Base-by-base conservation (phyloP, 2,797 vertebrate genomes). In the Xenopus petersii region DNA sequence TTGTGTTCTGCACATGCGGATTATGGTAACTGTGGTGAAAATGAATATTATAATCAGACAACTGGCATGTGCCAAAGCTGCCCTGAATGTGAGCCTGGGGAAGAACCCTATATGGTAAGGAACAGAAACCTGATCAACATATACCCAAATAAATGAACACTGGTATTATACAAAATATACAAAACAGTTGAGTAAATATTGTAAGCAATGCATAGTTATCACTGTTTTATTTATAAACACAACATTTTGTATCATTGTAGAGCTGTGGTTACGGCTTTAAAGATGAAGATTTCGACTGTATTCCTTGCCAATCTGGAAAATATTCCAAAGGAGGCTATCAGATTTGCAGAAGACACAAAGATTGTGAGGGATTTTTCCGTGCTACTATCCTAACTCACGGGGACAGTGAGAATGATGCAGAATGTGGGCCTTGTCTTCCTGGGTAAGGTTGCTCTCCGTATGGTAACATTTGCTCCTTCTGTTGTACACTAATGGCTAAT, bases 241-340 rank as follows among this genome's bases (percentile, higher is more conserved):
- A 16, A 56, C 17, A 16, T 56, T 0, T 4, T 56, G 2, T 79
- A 17, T 78, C 76, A 0, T 80, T 82, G 64, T 84, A 99, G 97
- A 93, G 86, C 4, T 99, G 97, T 46, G 95, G 96, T 58, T 97
- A 96, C 0, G 97, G 97, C 46, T 89, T 89, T 83, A 97, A 94
- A 85, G 97, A 98, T 0, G 95, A 98, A 3, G 94, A 94, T 83
- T 98, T 97, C 0, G 87, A 90, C 81, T 99, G 97, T 1, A 75
- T 95, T 60, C 89, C 94, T 8, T 99, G 97, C 79, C 92, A 93
- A 0, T 88, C 93, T 0, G 96, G 96, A 77, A 98, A 98, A 84
- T 98, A 96, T 78, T 99, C 97, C 74, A 96, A 92, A 87, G 97
- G 97, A 74, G 97, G 95, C 62, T 98, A 99, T 71, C 95, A 99